Evolutionary conservation across 2,888 invertebrate species (phyloP).

Genomic region (Pyrrhosoma nymphula): DNA sequence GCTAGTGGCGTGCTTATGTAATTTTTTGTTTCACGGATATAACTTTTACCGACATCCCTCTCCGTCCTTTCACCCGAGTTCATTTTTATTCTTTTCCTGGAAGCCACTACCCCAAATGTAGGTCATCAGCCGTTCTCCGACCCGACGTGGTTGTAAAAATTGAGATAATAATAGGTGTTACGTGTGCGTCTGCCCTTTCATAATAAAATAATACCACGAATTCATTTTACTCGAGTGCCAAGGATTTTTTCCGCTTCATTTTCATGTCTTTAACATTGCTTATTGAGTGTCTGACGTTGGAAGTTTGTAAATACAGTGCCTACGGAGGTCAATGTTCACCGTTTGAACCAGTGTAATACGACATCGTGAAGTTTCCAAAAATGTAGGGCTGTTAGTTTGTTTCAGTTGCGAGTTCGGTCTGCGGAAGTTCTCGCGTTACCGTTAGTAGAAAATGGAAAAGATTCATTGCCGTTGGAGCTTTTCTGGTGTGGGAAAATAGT

Average conservation of each 20-base stretch:
- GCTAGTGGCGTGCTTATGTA: too few relatives aligned
- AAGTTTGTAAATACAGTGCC: not conserved
- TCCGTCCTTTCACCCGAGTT: not conserved
- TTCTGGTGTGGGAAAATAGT: too few relatives aligned
- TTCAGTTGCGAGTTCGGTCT: too few relatives aligned
- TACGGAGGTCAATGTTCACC: not conserved
- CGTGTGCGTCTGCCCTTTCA: not conserved
- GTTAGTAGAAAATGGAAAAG: too few relatives aligned
- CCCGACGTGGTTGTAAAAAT: not conserved
- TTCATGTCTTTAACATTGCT: not conserved
- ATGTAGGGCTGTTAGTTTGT: too few relatives aligned
- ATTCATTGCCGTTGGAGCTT: too few relatives aligned
- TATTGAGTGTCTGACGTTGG: not conserved
- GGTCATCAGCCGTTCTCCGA: not conserved
- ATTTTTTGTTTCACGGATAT: too few relatives aligned
- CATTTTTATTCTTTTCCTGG: slow-evolving; percentile 9
- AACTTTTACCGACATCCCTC: too few relatives aligned
- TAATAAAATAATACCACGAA: not conserved
- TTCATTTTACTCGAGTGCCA: not conserved
- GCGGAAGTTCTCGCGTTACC: too few relatives aligned
- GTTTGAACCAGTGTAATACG: too few relatives aligned
- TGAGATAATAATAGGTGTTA: not conserved
- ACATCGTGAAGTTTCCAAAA: too few relatives aligned
- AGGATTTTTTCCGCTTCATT: not conserved
- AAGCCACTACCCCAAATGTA: not conserved